phyloP scores from a whole-genome alignment of 2,113 vertebrate species.

The Pomatorhinus ruficollis region DNA sequence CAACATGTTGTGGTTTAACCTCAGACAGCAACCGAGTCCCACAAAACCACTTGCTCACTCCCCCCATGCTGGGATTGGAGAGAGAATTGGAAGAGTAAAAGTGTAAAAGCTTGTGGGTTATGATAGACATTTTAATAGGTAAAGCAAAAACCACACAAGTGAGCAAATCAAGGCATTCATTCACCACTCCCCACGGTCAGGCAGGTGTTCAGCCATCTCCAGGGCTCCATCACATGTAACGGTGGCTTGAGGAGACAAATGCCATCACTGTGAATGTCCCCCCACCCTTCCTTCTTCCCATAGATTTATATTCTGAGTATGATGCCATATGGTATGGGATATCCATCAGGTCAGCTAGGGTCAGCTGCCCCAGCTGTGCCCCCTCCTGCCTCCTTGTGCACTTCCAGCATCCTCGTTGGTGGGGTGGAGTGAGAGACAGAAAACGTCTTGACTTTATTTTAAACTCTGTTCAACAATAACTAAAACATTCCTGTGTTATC shows the following conservation, averaged over 20 bases:
- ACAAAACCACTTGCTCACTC: neutral
- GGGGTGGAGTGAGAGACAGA: neutral
- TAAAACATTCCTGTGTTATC: neutral
- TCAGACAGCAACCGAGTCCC: neutral
- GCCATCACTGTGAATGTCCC: neutral
- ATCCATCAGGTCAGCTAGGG: neutral
- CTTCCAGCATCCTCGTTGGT: fast-evolving
- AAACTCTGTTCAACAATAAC: neutral
- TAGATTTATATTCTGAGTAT: neutral
- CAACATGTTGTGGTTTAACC: neutral
- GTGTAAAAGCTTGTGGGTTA: neutral
- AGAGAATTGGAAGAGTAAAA: neutral
- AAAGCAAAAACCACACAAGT: neutral
- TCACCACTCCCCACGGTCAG: neutral
- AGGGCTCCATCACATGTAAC: neutral
- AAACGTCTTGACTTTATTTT: neutral
- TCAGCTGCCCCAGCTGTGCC: neutral
- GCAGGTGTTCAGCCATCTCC: neutral
- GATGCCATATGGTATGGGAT: neutral
- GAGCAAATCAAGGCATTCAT: neutral
- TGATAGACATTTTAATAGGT: neutral
- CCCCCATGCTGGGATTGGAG: neutral
- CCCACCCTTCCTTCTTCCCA: neutral
- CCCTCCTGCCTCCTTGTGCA: neutral
- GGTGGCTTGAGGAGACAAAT: neutral